Evolutionary conservation across 2,888 invertebrate genomes (phyloP).

Genomic region (Stenodema calcarata): DNA sequence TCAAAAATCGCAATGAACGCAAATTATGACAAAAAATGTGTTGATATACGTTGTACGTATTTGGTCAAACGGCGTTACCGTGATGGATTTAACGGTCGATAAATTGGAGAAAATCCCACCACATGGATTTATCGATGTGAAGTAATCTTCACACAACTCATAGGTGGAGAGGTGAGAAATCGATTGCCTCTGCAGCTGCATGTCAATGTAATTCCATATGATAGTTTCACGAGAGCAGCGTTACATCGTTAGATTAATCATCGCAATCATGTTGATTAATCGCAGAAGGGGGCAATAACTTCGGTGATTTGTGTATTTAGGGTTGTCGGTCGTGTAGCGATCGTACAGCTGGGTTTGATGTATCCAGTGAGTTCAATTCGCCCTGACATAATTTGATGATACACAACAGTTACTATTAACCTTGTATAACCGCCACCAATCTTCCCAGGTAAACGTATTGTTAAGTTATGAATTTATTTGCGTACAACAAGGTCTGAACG

Average conservation of each 20-base stretch:
- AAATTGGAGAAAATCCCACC: not conserved
- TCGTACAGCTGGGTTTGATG: not conserved
- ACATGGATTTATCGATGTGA: not conserved
- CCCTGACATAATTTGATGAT: no score
- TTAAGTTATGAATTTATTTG: no score
- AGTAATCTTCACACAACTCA: not conserved
- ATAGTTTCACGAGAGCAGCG: not conserved
- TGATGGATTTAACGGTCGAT: not conserved
- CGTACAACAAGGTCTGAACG: no score
- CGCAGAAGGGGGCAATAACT: not conserved
- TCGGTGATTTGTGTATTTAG: not conserved
- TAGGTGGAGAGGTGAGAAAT: not conserved
- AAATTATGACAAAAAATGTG: no score
- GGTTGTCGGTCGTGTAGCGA: not conserved
- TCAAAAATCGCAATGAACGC: no score
- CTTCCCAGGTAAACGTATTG: no score
- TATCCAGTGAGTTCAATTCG: no score
- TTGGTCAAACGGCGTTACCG: no score
- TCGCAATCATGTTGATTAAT: not conserved
- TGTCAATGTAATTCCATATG: not conserved
- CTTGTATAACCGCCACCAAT: no score
- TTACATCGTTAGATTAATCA: not conserved
- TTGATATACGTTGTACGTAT: no score
- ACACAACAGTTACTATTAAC: no score
- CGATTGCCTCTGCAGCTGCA: not conserved